Evolutionary conservation across 2,888 invertebrate genomes (phyloP), one percentile per base, ranked within the genome.

Genomic region (Vandiemenella viatica): DNA sequence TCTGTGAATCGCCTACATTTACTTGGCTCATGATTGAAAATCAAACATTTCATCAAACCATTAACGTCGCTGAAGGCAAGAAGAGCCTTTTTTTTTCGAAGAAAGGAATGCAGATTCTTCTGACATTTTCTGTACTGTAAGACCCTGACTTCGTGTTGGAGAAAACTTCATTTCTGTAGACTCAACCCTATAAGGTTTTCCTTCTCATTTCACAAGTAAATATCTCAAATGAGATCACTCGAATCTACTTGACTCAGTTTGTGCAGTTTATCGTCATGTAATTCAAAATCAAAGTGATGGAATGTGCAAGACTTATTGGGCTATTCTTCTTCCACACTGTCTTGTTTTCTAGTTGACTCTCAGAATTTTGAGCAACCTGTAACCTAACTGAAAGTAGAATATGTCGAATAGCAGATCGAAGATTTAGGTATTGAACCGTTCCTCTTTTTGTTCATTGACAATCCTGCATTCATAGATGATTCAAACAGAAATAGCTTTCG

Each of bases 271-370:
- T 43, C 1, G 22, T 22, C 1, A 13, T 32, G 10, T 32, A 13
- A 2, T 3, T 32, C 32, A 32, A 32, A 32, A 4, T 32, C 32
- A 32, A n/a, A n/a, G 32, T 32, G 13, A 4, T 32, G 10, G 3
- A 23, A 21, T 43, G 21, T 43, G 5, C 10, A 43, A 22, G 43
- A n/a, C 21, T 21, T 43, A n/a, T 43, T 21, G 16, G 22, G 19
- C 13, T 18, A 5, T 43, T 43, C 22, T 43, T 20, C 4, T 43
- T 22, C 43, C 43, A 43, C 43, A 43, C 43, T 43, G 26, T 43
- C 43, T 43, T 43, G 22, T 21, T 22, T 43, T 22, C 22, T 22
- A 43, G 22, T 43, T 43, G 22, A 43, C 7, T 15, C 15, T 32
- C 32, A 32, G 10, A 32, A 32, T 32, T 32, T 32, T 32, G 32